phyloP scores from a whole-genome alignment of 2,797 vertebrate genomes.

The Argya squamiceps region DNA sequence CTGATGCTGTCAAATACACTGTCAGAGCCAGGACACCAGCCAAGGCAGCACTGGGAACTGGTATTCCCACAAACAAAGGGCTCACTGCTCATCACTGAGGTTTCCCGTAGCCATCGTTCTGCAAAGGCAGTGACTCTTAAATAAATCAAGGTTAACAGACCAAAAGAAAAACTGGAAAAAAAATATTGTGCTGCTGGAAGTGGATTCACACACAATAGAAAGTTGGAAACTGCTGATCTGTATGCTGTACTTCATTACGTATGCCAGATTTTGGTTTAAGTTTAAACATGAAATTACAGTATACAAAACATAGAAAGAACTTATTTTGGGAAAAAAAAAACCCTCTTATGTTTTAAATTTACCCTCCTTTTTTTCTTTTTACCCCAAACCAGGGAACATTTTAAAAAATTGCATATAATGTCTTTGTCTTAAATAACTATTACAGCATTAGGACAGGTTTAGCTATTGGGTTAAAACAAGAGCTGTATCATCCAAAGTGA shows the following conservation, averaged over 20 bases:
- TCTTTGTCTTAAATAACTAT: not conserved
- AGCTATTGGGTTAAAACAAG: not conserved
- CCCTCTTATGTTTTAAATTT: not conserved
- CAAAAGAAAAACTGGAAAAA: not conserved
- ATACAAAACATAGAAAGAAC: not conserved
- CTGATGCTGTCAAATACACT: not conserved
- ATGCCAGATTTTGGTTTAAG: not conserved
- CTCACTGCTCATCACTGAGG: not conserved
- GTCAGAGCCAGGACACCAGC: constrained; percentile 20
- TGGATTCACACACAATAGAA: not conserved
- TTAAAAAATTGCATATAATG: not conserved
- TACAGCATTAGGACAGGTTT: not conserved
- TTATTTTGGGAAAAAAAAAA: not conserved
- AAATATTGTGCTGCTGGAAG: not conserved
- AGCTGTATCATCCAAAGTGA: not conserved
- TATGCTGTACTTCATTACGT: not conserved
- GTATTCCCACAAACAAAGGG: constrained; percentile 14
- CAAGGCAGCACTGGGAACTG: not conserved
- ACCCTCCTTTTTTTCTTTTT: not conserved
- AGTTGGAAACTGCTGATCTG: not conserved
- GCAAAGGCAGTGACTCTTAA: not conserved
- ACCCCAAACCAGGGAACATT: not conserved
- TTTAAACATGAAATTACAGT: not conserved
- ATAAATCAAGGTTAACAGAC: not conserved
- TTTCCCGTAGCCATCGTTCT: not conserved